These are phyloP conservation scores for Momotus momota DNA, from an alignment of 2,797 vertebrate species.

Conservation along the genomic window DNA sequence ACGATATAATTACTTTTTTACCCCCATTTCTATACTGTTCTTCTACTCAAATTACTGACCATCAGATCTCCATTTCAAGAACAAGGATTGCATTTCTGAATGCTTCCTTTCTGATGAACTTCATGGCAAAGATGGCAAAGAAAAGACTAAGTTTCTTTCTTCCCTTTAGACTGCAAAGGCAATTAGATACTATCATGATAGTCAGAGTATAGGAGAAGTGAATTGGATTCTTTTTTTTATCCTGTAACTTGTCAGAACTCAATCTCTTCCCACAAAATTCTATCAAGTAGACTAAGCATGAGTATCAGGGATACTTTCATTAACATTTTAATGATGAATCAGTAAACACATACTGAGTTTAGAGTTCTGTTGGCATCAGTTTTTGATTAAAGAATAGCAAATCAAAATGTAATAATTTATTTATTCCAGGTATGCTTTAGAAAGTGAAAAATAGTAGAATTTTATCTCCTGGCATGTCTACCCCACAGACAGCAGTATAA, in stretches of 20 bases:
- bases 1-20: not conserved
- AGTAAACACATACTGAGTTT: not conserved
- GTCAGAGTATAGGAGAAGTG: not conserved
- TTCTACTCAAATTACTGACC: not conserved
- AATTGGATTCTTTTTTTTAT: not conserved
- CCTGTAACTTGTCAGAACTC: not conserved
- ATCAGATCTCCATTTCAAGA: not conserved
- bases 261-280: not conserved
- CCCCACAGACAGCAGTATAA: not conserved
- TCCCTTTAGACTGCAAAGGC: not conserved
- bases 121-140: not conserved
- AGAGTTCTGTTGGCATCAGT: not conserved
- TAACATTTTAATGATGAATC: not conserved
- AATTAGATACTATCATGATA: not conserved
- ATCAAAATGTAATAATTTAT: not conserved
- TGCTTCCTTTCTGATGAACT: not conserved
- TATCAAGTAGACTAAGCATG: not conserved
- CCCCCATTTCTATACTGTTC: not conserved
- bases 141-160: not conserved
- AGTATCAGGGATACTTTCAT: not conserved
- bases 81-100: not conserved
- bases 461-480: not conserved
- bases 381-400: not conserved
- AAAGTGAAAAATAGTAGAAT: not conserved
- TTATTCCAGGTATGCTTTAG: not conserved